A percentile compares a stretch with the other conserved stretches of the same genome.
Conservation (phyloP, 2,113 vertebrate genomes). For the Melanerpes aurifrons region DNA sequence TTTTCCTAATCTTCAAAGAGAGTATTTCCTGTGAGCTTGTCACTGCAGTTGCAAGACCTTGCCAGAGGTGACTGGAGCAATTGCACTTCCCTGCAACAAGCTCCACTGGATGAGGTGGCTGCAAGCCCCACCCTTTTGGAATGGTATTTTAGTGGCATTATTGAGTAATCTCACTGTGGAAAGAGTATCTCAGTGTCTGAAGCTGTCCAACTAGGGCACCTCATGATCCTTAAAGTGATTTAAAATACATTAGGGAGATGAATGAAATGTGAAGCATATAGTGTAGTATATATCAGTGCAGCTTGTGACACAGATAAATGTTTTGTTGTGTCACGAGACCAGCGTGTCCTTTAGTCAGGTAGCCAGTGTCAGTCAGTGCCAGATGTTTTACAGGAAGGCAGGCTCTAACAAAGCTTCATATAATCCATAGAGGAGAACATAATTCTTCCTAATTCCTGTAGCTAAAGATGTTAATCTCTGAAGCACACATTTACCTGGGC, state of each 20-base stretch:
- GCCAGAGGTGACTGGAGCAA: neutral
- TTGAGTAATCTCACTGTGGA: neutral
- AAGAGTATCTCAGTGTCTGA: neutral
- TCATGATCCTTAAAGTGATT: neutral
- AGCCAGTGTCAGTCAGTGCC: neutral
- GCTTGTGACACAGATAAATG: fast-evolving
- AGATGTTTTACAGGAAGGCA: neutral
- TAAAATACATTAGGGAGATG: neutral
- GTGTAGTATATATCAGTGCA: neutral
- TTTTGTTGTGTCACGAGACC: neutral
- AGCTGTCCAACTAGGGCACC: neutral
- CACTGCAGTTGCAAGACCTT: neutral
- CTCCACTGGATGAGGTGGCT: neutral
- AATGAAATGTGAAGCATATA: neutral
- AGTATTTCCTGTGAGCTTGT: neutral
- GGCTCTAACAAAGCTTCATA: neutral
- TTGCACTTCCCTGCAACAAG: neutral
- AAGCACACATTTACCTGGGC: neutral
- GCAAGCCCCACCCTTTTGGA: neutral
- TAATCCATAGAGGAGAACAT: neutral
- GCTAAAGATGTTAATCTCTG: neutral
- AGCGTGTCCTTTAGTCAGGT: neutral
- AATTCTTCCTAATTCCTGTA: conserved; percentile 11
- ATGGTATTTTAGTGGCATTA: neutral
- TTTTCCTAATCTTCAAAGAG: neutral